Base-by-base conservation (phyloP, 1,140 invertebrate species). In the Leucophenga varia region DNA sequence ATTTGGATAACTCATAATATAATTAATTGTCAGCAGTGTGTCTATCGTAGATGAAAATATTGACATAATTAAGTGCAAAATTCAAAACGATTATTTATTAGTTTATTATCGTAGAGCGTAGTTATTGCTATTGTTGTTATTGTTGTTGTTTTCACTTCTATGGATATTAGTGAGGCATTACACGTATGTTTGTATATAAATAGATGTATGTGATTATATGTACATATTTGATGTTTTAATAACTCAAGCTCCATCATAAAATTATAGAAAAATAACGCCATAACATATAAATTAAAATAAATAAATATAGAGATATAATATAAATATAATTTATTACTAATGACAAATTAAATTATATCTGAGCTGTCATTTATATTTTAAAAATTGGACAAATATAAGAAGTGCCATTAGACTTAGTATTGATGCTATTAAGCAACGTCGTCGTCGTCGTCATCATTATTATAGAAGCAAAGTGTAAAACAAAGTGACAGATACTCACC, bases 251-350 rank as follows among this genome's bases (percentile, higher is more conserved):
- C 49, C 4, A 34, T 34, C 6, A 34, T 34, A 49, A 59, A 67
- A 61, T 65, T 67, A 67, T 63, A 59, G 67, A 49, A 59, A 67
- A 61, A 67, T 67, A 67, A 63, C 64, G 67, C 59, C 67, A 65
- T 63, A 67, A 65, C n/a, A 36, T 17, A 55, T n/a, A n/a, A n/a
- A n/a, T n/a, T n/a, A n/a, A n/a, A n/a, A n/a, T n/a, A n/a, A n/a
- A n/a, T n/a, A n/a, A n/a, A n/a, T n/a, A n/a, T n/a, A n/a, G n/a
- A n/a, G n/a, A n/a, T n/a, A n/a, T n/a, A n/a, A n/a, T n/a, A n/a
- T n/a, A n/a, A n/a, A n/a, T n/a, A n/a, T n/a, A n/a, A n/a, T n/a
- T n/a, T n/a, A n/a, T n/a, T n/a, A n/a, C n/a, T n/a, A n/a, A n/a
- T n/a, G n/a, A 8, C 28, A 30, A n/a, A n/a, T n/a, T n/a, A n/a